Percentiles rank a stretch among this genome's conserved stretches.
Evolutionary conservation across 2,113 vertebrate genomes (phyloP).

Genomic region (mouse (Mus musculus)): GRCm39 chr5:126322501-126323000

Average conservation of each 20-base stretch:
- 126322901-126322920: background rate
- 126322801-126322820: background rate
- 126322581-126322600: background rate
- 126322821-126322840: rapidly evolving
- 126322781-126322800: rapidly evolving
- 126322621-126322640: background rate
- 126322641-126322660: background rate
- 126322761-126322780: too few relatives aligned
- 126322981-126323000: background rate
- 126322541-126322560: background rate
- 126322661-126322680: background rate
- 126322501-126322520: background rate
- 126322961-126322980: too few relatives aligned
- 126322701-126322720: background rate
- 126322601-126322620: background rate
- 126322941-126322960: background rate
- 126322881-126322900: background rate
- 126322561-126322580: background rate
- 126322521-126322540: background rate
- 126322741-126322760: too few relatives aligned
- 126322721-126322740: background rate
- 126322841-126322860: rapidly evolving
- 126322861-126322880: background rate
- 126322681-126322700: background rate
- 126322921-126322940: too few relatives aligned